phyloP scores from a whole-genome alignment of 2,113 vertebrate species.

The Platanista minor region DNA sequence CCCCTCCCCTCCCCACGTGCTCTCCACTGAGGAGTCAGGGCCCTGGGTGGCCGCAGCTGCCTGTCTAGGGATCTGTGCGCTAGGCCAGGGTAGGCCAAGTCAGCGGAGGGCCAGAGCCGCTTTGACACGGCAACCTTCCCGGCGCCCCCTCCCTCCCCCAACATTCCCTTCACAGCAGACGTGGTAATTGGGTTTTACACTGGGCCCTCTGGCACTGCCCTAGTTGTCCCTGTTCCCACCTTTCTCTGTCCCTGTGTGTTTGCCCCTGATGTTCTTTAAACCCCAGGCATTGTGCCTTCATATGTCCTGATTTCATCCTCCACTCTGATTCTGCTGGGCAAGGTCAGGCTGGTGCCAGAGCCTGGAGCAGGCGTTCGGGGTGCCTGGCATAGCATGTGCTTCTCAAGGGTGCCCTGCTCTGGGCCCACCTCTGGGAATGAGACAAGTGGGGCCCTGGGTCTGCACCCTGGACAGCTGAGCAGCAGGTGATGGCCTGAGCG shows the following conservation, averaged over 20 bases:
- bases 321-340: not conserved
- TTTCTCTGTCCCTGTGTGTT: not conserved
- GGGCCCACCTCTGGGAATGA: not conserved
- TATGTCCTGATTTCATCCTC: not conserved
- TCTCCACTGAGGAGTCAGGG: not conserved
- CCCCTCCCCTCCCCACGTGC: too few species aligned
- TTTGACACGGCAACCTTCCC: constrained; percentile 26
- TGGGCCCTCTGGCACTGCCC: not conserved
- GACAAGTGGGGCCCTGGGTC: not conserved
- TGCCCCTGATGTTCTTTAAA: not conserved
- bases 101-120: not conserved
- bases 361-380: rapidly evolving
- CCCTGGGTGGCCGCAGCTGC: rapidly evolving
- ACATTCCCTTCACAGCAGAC: not conserved
- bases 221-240: not conserved
- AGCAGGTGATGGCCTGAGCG: rapidly evolving
- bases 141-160: not conserved
- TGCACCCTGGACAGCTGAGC: not conserved
- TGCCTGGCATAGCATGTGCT: rapidly evolving
- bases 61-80: not conserved
- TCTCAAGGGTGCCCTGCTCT: not conserved
- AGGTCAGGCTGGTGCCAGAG: not conserved
- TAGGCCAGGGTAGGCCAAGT: not conserved
- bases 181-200: not conserved
- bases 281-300: not conserved